These are phyloP conservation scores for Brachyrhaphis roseni DNA, from an alignment of 2,797 vertebrate species.

Conservation along the genomic window DNA sequence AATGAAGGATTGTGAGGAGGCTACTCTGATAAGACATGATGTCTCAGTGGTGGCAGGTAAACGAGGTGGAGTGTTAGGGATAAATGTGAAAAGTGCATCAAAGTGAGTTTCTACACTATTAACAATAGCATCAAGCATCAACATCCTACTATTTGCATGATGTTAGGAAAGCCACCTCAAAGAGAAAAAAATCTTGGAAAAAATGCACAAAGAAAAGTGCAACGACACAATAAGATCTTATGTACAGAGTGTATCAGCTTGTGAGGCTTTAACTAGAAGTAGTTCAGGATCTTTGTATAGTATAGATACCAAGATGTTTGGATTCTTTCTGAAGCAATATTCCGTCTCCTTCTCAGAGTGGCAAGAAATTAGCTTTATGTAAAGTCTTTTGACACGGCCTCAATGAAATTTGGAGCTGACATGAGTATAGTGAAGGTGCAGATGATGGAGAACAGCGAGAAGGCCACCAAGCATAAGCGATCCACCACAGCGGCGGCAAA, in stretches of 20 bases:
- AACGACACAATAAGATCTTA: slow-evolving; percentile 19
- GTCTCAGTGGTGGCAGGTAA: slow-evolving; percentile 18
- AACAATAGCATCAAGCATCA: slow-evolving; percentile 35
- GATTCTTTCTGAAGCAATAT: slow-evolving; percentile 9
- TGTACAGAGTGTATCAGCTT: slow-evolving; percentile 20
- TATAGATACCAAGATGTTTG: slow-evolving; percentile 32
- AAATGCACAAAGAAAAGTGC: slow-evolving; percentile 34
- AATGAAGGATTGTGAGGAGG: background rate
- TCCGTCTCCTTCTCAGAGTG: background rate
- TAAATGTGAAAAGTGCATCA: slow-evolving; percentile 43
- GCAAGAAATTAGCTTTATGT: slow-evolving; percentile 69
- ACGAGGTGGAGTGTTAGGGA: slow-evolving; percentile 30
- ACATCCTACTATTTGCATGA: slow-evolving; percentile 17
- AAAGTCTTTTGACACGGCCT: slow-evolving; percentile 92
- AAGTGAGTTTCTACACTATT: slow-evolving; percentile 55
- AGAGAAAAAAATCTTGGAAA: slow-evolving; percentile 22
- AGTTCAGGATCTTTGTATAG: slow-evolving; percentile 12
- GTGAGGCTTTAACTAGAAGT: slow-evolving; percentile 33
- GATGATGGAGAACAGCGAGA: slow-evolving; percentile 91
- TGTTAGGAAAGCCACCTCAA: slow-evolving; percentile 27
- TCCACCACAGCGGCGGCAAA: slow-evolving; percentile 92
- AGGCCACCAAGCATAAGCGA: slow-evolving; percentile 89
- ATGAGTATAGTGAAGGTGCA: slow-evolving; percentile 93
- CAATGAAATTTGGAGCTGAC: slow-evolving; percentile 92
- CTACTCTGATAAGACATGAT: slow-evolving; percentile 16